Evolutionary conservation across 2,888 invertebrate species (phyloP).

Genomic region (Eledone cirrhosa): DNA sequence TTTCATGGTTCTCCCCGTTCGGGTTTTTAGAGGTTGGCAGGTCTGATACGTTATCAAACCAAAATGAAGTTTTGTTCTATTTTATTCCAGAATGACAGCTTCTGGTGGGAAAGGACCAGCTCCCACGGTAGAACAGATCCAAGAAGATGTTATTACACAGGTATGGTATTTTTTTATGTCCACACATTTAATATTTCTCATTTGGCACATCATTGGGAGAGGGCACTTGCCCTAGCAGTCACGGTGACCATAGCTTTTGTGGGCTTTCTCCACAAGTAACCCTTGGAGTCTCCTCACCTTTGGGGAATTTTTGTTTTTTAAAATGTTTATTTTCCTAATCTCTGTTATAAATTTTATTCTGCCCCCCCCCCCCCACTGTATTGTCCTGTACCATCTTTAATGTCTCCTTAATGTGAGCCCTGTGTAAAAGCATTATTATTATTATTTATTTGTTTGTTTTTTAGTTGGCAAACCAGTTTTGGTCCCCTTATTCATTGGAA

Average conservation of each 20-base stretch:
- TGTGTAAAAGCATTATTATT: not conserved
- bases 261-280: too few relatives aligned
- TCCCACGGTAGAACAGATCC: slow-evolving; percentile 87
- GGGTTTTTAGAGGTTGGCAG: too few relatives aligned
- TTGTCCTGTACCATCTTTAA: too few relatives aligned
- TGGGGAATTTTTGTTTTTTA: too few relatives aligned
- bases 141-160: slow-evolving; percentile 85
- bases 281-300: too few relatives aligned
- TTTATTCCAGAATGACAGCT: slow-evolving; percentile 17
- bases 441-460: slow-evolving; percentile 66
- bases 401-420: not conserved
- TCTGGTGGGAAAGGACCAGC: slow-evolving; percentile 38
- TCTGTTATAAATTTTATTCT: too few relatives aligned
- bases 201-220: not conserved
- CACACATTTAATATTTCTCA: not conserved
- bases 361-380: too few relatives aligned
- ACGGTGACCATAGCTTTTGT: too few relatives aligned
- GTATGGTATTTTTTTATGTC: slow-evolving; percentile 39
- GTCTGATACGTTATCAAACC: too few relatives aligned
- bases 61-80: not conserved
- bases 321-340: too few relatives aligned
- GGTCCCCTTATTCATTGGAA: slow-evolving; percentile 83
- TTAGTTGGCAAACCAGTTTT: slow-evolving; percentile 89
- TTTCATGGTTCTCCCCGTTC: too few relatives aligned
- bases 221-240: too few relatives aligned